Base-by-base conservation (phyloP, 92 coral and sea anemone species). In the Anthopleura xanthogrammica region DNA sequence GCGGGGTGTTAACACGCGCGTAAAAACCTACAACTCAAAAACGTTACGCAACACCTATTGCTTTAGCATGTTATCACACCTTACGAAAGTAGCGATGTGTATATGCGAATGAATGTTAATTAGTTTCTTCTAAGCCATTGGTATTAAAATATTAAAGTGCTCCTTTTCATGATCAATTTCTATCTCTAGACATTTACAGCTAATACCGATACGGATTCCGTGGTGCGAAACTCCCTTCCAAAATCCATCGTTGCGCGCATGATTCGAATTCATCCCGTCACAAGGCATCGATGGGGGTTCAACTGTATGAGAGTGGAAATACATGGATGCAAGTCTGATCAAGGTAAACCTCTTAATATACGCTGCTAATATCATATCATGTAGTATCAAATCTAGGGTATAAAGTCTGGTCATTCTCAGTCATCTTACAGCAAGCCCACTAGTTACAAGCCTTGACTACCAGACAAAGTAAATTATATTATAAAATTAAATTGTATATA, bases 221-320 rank as follows among this genome's bases (percentile, higher is more conserved):
- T 84, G 41, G 88, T 80, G 62, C 79, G 66, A 42, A 88, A 87
- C 57, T 29, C 3, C 39, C 60, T 90, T 13, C 72, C 76, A 39
- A 52, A 46, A 8, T 82, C 91, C 16, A 85, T 90, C 52, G 16
- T 43, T 19, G 91, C 89, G 4, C 89, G 94, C 8, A 77, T 78
- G 65, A 48, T 90, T 41, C 82, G 94, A 56, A 80, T 90, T 36
- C 78, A 71, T 43, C 94, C 94, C 4, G 60, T 68, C 22, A 85
- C 86, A 60, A 88, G 94, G 94, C 78, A 86, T 20, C 52, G n/a
- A 3, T 77, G 70, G 12, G 89, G 87, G 43, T 56, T 84, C 10
- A 90, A 85, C 16, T 90, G 94, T 79, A 54, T 88, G 80, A 81
- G 94, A 78, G 68, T 90, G 29, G 94, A 90, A 75, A 29, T 90